phyloP scores from a whole-genome alignment of 1,140 invertebrate species.

The Drosophila yakuba region DNA sequence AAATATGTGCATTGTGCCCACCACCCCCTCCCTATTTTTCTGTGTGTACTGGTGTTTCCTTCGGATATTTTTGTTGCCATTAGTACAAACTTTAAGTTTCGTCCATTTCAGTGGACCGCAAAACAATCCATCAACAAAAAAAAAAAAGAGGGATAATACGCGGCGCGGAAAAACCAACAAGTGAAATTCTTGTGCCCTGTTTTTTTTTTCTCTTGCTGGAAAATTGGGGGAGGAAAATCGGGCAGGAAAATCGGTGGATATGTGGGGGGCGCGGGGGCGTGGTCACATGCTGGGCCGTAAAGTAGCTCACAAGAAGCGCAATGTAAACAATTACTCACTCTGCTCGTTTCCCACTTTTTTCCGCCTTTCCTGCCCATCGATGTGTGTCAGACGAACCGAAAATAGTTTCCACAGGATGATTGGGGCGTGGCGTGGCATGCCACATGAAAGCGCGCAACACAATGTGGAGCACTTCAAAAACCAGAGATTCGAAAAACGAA shows the following conservation, averaged over 20 bases:
- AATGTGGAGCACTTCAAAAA: constrained; percentile 67
- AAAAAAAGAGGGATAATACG: constrained; percentile 23
- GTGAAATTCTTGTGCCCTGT: constrained; percentile 2
- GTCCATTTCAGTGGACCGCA: constrained; percentile 29
- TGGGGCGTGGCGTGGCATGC: constrained; percentile 21
- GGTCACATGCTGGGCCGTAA: constrained; percentile 49
- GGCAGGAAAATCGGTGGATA: not conserved
- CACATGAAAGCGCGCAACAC: constrained; percentile 65
- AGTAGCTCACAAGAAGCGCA: constrained; percentile 50
- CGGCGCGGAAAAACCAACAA: constrained; percentile 48
- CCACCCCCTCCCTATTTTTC: not conserved
- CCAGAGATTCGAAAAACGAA: not conserved
- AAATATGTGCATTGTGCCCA: constrained; percentile 1
- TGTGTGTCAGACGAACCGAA: constrained; percentile 72
- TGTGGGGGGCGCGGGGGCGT: constrained; percentile 6
- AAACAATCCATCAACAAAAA: constrained; percentile 66
- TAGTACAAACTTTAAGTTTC: constrained; percentile 14
- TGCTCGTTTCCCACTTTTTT: constrained; percentile 7
- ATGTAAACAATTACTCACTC: constrained; percentile 57
- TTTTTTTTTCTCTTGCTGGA: not conserved
- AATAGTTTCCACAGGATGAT: constrained; percentile 68
- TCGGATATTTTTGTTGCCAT: constrained; percentile 3
- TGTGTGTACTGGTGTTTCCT: constrained; percentile 2
- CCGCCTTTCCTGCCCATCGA: constrained; percentile 34
- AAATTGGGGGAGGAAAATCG: not conserved